Base-by-base conservation (phyloP, 1,140 invertebrate genomes). In the Agrypnia vestita region DNA sequence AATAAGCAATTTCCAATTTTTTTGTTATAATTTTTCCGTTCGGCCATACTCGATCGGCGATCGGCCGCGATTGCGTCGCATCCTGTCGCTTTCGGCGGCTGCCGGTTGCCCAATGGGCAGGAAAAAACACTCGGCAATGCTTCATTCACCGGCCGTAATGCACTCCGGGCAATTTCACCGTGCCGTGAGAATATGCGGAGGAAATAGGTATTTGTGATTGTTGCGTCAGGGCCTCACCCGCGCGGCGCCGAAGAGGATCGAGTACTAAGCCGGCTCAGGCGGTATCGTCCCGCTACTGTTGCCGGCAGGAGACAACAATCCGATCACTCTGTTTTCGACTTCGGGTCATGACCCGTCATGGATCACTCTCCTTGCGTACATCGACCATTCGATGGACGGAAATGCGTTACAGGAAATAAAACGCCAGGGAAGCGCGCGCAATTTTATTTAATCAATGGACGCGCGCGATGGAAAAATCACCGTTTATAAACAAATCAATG, bases 1-100 rank as follows among this genome's bases (percentile, higher is more conserved):
- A 59, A 81, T 81, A 74, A 56, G 13, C 51, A 74, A 56, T 74
- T 56, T 74, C 71, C 71, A 74, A 73, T 76, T 80, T 80, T 71
- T 80, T 80, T 80, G 71, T 44, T 74, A 74, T 44, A 25, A 56
- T 74, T 74, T 56, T 74, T 15, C 51, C 51, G 35, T 56, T 74
- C 35, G 71, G 25, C 19, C 71, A 59, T 56, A 56, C 17, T 74
- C 21, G 51, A 74, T 53, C 71, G 71, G 49, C 13, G 51, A 74
- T 53, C 71, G 71, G 49, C 13, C 51, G 49, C 64, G 19, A 72
- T 67, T 71, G 76, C 71, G 51, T 74, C 35, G 71, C 71, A 55
- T 74, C 71, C 71, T 74, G 71, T 35, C 53, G 71, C 71, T 55
- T 56, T 56, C 51, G n/a, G 19, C 67, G 43, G 13, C 17, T 19